Conservation (phyloP, 2,888 invertebrate species). For the Lycia hirtaria region DNA sequence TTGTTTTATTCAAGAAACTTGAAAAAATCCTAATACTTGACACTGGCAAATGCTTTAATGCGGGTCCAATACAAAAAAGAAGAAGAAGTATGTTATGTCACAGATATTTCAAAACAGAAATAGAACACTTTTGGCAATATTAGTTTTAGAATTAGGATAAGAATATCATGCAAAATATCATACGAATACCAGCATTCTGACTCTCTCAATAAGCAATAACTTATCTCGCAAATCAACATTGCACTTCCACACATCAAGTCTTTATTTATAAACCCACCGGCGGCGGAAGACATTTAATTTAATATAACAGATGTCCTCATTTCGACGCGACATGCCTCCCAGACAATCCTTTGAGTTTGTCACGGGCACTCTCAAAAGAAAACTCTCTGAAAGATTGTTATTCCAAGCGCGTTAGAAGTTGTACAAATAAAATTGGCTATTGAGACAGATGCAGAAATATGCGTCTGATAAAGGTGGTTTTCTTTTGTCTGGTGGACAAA, state of each 20-base stretch:
- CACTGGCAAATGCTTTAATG: too few species aligned
- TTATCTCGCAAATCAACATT: slow-evolving; percentile 42
- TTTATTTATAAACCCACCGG: slow-evolving; percentile 52
- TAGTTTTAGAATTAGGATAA: too few species aligned
- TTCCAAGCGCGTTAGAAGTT: slow-evolving; percentile 75
- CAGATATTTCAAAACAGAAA: too few species aligned
- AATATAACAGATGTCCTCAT: slow-evolving; percentile 76
- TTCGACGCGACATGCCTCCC: slow-evolving; percentile 66
- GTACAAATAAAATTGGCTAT: slow-evolving; percentile 73
- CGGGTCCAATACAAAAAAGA: too few species aligned
- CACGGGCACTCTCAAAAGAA: slow-evolving; percentile 47
- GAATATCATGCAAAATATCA: too few species aligned
- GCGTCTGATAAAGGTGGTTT: not conserved
- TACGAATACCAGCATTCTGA: not conserved
- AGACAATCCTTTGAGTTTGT: slow-evolving; percentile 77
- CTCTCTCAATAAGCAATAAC: not conserved
- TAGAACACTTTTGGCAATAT: too few species aligned
- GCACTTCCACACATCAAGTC: slow-evolving; percentile 47
- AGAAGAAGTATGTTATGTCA: too few species aligned
- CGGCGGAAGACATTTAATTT: slow-evolving; percentile 72
- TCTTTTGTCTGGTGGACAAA: not conserved
- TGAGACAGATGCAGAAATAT: slow-evolving; percentile 43
- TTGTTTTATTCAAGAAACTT: too few species aligned
- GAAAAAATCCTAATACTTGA: too few species aligned
- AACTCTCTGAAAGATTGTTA: slow-evolving; percentile 58